Conservation (phyloP, 2,888 invertebrate genomes). For the Capitulum mitella region DNA sequence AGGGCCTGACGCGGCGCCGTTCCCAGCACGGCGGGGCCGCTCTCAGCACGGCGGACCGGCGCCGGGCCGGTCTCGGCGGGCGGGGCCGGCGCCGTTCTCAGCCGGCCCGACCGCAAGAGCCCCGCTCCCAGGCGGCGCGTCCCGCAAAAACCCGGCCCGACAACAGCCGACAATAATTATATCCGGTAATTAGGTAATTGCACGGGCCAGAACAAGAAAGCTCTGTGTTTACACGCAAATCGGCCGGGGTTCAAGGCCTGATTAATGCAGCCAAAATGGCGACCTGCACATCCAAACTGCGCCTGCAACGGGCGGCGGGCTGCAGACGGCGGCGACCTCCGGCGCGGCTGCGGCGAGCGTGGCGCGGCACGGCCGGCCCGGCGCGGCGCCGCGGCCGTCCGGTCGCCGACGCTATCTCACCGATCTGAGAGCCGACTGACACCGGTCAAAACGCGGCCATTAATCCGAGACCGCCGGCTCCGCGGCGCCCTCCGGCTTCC, state of each 20-base stretch:
- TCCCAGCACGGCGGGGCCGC: neutral
- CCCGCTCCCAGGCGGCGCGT: neutral
- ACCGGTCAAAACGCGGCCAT: neutral
- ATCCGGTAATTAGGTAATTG: constrained; percentile 14
- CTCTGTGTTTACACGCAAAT: constrained; percentile 5
- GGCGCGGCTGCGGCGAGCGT: neutral
- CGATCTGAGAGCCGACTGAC: neutral
- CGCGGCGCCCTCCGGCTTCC: neutral
- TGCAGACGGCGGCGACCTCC: neutral
- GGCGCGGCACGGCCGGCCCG: too few relatives aligned
- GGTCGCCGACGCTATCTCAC: neutral
- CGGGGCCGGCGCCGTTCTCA: neutral
- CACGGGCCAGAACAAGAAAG: constrained; percentile 12
- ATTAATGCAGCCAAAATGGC: neutral
- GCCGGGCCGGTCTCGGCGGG: too few relatives aligned
- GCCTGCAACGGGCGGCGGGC: neutral
- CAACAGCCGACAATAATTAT: constrained; percentile 8
- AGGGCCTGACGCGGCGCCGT: too few relatives aligned
- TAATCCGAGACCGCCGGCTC: neutral
- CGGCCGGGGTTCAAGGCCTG: constrained; percentile 5
- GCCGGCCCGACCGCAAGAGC: neutral
- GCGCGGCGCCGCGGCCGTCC: neutral
- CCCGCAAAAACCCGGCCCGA: constrained; percentile 5
- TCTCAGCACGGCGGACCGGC: too few relatives aligned
- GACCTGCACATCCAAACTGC: neutral